These are phyloP conservation scores for Rhabdomys pumilio DNA, from an alignment of 2,797 vertebrate genomes.

Conservation along the genomic window DNA sequence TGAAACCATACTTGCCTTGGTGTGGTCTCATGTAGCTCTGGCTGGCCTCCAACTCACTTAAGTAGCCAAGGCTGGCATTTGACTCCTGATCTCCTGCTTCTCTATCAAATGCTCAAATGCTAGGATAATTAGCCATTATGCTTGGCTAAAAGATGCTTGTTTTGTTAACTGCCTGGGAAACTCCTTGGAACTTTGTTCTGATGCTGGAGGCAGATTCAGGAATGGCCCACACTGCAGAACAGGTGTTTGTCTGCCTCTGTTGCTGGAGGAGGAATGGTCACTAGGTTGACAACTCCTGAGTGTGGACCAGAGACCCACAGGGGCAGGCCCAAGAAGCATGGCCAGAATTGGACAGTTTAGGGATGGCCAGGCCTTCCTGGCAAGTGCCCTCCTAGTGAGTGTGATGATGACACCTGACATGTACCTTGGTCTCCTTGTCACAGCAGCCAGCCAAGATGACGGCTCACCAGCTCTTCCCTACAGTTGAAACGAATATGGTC, in stretches of 20 bases:
- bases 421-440: background rate
- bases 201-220: background rate
- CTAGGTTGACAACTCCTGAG: background rate
- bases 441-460: background rate
- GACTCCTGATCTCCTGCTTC: background rate
- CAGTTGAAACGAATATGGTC: background rate
- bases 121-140: background rate
- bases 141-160: background rate
- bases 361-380: background rate
- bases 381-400: background rate
- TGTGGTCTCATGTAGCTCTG: background rate
- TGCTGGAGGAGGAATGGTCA: background rate
- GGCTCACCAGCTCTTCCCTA: background rate
- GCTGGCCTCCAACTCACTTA: background rate
- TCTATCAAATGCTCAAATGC: background rate
- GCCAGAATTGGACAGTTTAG: background rate
- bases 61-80: background rate
- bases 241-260: background rate
- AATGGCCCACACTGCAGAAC: background rate
- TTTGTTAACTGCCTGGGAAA: background rate
- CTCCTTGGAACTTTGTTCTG: background rate
- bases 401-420: too few relatives aligned
- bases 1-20: background rate
- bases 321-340: background rate
- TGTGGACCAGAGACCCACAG: background rate